Conservation (phyloP, 2,113 vertebrate genomes). For the Polypterus senegalus region DNA sequence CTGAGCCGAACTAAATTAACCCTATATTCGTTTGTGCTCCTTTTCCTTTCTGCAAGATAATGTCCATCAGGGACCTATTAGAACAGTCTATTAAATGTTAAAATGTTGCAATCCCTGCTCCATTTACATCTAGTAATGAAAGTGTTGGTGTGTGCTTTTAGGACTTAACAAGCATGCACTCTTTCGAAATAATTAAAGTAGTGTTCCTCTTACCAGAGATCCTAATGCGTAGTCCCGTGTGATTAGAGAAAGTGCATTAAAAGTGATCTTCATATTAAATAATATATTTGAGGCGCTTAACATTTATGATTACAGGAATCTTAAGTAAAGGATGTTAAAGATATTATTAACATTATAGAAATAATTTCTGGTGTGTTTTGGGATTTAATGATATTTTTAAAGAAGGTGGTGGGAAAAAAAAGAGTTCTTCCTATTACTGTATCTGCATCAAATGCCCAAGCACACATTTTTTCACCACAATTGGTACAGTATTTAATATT, state of each 20-base stretch:
- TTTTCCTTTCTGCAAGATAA: constrained; percentile 30
- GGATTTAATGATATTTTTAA: no score
- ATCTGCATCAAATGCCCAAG: no score
- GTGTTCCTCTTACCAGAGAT: constrained; percentile 19
- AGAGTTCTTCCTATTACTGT: no score
- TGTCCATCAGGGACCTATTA: constrained; percentile 56
- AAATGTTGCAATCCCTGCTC: constrained; percentile 40
- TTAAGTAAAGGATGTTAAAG: no score
- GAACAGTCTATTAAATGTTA: constrained; percentile 49
- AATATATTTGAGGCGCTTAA: no score
- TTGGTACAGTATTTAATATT: no score
- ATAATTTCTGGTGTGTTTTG: no score
- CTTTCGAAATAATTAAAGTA: constrained; percentile 19
- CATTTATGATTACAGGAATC: no score
- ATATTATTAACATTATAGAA: no score
- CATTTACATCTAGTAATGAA: constrained; percentile 41
- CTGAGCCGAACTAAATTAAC: constrained; percentile 96
- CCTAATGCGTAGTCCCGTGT: constrained; percentile 27
- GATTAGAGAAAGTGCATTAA: constrained; percentile 25
- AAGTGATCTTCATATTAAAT: constrained; percentile 9
- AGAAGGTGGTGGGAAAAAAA: no score
- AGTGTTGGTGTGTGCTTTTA: constrained; percentile 16
- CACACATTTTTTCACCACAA: no score
- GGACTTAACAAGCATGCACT: constrained; percentile 15
- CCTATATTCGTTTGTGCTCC: constrained; percentile 46